These are phyloP conservation scores for Zosterops japonicus DNA, from an alignment of 2,113 vertebrate species.

Conservation along the genomic window DNA sequence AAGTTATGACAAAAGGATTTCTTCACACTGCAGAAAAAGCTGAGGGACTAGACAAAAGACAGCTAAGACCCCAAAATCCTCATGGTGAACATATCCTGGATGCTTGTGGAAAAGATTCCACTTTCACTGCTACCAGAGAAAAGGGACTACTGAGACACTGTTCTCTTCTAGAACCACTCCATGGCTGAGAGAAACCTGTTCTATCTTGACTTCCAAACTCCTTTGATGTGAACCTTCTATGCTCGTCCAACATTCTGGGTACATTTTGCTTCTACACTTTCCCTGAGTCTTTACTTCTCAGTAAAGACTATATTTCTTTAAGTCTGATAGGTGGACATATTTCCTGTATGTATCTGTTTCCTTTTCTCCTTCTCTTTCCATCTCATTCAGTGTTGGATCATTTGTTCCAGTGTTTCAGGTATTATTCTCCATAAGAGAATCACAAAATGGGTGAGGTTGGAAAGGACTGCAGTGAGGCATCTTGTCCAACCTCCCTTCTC, in stretches of 20 bases:
- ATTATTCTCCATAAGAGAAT: background rate
- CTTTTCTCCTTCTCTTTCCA: background rate
- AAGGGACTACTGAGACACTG: background rate
- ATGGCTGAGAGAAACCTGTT: background rate
- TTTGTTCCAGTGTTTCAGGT: background rate
- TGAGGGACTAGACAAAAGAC: background rate
- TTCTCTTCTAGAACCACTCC: background rate
- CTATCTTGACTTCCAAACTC: background rate
- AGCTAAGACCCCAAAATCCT: background rate
- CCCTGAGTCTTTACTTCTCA: background rate
- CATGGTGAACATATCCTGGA: background rate
- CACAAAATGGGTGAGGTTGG: background rate
- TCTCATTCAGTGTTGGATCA: background rate
- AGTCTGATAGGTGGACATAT: background rate
- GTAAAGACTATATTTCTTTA: background rate
- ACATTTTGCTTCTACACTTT: background rate
- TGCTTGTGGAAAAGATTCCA: background rate
- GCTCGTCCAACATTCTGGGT: fast-evolving
- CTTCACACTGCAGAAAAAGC: background rate
- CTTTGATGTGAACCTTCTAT: background rate
- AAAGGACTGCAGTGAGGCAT: background rate
- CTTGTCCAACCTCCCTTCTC: background rate
- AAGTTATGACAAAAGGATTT: background rate
- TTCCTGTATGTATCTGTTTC: background rate
- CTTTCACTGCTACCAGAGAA: background rate